Evolutionary conservation across 2,797 vertebrate species (phyloP).

Genomic region (Knipowitschia caucasica): DNA sequence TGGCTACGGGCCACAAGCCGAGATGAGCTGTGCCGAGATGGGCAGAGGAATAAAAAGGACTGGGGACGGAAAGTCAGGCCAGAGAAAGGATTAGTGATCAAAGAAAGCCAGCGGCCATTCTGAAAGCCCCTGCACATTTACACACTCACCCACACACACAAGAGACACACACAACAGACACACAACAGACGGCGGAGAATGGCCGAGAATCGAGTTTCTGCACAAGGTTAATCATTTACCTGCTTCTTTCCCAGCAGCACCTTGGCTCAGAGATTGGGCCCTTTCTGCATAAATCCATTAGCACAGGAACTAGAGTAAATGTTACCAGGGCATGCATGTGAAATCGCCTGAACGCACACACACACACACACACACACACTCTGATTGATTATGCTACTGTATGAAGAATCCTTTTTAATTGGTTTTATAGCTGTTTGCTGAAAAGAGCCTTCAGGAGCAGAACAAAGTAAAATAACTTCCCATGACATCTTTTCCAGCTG

Average conservation of each 20-base stretch:
- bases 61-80: constrained; percentile 58
- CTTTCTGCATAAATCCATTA: constrained; percentile 48
- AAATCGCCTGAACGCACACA: neutral
- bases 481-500: constrained; percentile 21
- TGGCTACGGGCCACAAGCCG: constrained; percentile 30
- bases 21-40: constrained; percentile 43
- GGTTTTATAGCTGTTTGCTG: constrained; percentile 27
- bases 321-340: constrained; percentile 34
- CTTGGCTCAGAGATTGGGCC: constrained; percentile 37
- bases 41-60: constrained; percentile 49
- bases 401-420: constrained; percentile 49
- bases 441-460: constrained; percentile 15
- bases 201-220: constrained; percentile 31
- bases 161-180: too few species aligned
- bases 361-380: constrained; percentile 13
- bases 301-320: constrained; percentile 38
- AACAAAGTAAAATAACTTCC: constrained; percentile 7
- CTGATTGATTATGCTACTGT: constrained; percentile 39
- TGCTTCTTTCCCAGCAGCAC: constrained; percentile 32
- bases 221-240: constrained; percentile 52
- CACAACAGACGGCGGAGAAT: constrained; percentile 20
- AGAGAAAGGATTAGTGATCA: constrained; percentile 68
- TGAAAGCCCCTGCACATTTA: constrained; percentile 33
- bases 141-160: too few species aligned
- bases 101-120: constrained; percentile 55